Evolutionary conservation across 2,113 vertebrate species (phyloP).

Genomic region (Acinonyx jubatus): DNA sequence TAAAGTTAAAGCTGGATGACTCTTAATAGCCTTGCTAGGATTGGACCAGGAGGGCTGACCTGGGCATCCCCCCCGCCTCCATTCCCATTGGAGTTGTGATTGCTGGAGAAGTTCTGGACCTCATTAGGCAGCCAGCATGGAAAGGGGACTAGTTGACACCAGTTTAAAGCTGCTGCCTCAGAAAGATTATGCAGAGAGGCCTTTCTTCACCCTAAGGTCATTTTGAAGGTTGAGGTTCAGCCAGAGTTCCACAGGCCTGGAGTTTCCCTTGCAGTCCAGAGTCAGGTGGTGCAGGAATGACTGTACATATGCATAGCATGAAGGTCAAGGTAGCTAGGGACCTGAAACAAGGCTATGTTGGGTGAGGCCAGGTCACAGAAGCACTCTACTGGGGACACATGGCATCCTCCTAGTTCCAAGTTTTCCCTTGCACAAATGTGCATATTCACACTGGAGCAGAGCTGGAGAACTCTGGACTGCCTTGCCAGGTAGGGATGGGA

Average conservation of each 20-base stretch:
- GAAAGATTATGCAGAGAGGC: not conserved
- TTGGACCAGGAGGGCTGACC: not conserved
- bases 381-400: not conserved
- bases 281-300: not conserved
- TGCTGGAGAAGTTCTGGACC: not conserved
- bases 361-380: not conserved
- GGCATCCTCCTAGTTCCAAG: not conserved
- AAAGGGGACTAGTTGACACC: not conserved
- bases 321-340: not conserved
- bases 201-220: not conserved
- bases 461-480: not conserved
- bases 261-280: not conserved
- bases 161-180: not conserved
- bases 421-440: not conserved
- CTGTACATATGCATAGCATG: not conserved
- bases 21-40: not conserved
- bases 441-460: not conserved
- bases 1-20: not conserved
- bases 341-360: not conserved
- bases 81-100: not conserved
- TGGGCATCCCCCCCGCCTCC: not conserved
- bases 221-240: not conserved
- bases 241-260: not conserved
- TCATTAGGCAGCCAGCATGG: not conserved
- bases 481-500: not conserved